Evolutionary conservation across 2,888 invertebrate species (phyloP).

Genomic region (Limnephilus auricula): DNA sequence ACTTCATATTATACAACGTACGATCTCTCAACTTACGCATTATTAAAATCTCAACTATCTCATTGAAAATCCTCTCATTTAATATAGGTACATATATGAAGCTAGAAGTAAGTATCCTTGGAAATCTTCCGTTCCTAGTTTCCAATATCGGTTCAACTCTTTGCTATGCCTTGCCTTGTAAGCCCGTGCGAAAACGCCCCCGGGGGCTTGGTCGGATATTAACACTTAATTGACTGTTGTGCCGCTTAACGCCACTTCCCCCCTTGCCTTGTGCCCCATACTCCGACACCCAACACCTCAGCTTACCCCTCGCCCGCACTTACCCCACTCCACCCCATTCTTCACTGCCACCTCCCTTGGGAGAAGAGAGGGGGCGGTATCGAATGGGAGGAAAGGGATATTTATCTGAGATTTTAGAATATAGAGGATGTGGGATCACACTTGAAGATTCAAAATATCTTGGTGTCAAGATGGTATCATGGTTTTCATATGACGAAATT

Average conservation of each 20-base stretch:
- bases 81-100: background rate
- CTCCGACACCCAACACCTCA: slow-evolving; percentile 49
- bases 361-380: background rate
- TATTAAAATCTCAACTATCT: no score
- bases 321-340: slow-evolving; percentile 30
- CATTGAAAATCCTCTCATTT: no score
- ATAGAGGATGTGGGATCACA: background rate
- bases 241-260: slow-evolving; percentile 58
- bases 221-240: slow-evolving; percentile 66
- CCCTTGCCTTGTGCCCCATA: background rate
- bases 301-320: slow-evolving; percentile 16
- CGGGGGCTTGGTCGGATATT: slow-evolving; percentile 53
- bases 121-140: background rate
- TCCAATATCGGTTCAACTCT: slow-evolving; percentile 4
- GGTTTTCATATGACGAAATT: no score
- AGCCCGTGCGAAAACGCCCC: slow-evolving; percentile 30
- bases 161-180: background rate
- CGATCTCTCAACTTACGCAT: background rate
- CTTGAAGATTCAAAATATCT: no score
- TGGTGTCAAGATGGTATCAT: no score
- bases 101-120: background rate
- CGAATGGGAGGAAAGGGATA: background rate
- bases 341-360: background rate
- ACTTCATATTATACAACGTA: background rate
- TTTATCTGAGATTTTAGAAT: background rate